These are phyloP conservation scores for fruit fly (Drosophila melanogaster) DNA, from an alignment of 1,140 invertebrate genomes.

Conservation along the genomic window Release_6_plus_ISO1_MT NT_033777.3:8741001-8741500, in stretches of 20 bases:
- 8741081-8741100: slow-evolving; percentile 25
- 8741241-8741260: background rate
- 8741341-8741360: slow-evolving; percentile 70
- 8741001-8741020: slow-evolving; percentile 41
- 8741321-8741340: slow-evolving; percentile 19
- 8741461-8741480: slow-evolving; percentile 33
- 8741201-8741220: background rate
- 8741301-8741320: slow-evolving; percentile 24
- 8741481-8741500: slow-evolving; percentile 53
- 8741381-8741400: slow-evolving; percentile 70
- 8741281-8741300: slow-evolving; percentile 8
- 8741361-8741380: slow-evolving; percentile 22
- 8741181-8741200: too few species aligned
- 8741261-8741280: slow-evolving; percentile 6
- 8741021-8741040: slow-evolving; percentile 23
- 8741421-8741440: slow-evolving; percentile 55
- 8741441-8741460: slow-evolving; percentile 37
- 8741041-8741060: slow-evolving; percentile 16
- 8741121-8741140: slow-evolving; percentile 40
- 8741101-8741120: slow-evolving; percentile 25
- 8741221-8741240: too few species aligned
- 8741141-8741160: slow-evolving; percentile 1
- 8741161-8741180: background rate
- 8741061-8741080: slow-evolving; percentile 19
- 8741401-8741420: slow-evolving; percentile 66